phyloP scores from a whole-genome alignment of 2,888 invertebrate species.

The Dugesia japonica region DNA sequence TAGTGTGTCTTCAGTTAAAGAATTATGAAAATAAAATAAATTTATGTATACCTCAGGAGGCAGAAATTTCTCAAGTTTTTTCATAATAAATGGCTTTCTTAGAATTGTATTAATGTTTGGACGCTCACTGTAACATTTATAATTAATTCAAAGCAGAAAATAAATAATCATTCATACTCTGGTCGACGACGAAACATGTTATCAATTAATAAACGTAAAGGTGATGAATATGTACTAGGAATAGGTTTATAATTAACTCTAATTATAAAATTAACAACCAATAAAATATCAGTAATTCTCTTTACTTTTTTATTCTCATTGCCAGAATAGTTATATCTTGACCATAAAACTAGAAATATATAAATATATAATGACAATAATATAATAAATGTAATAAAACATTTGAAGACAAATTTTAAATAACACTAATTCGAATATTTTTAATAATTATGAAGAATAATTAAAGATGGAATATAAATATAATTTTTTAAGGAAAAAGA shows the following conservation, averaged over 20 bases:
- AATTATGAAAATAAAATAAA: too few relatives aligned
- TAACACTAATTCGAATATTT: too few relatives aligned
- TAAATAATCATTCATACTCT: not conserved
- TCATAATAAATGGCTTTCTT: conserved; percentile 47
- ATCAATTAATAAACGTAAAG: not conserved
- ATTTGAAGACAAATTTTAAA: too few relatives aligned
- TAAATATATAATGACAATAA: too few relatives aligned
- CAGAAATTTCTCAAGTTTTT: conserved; percentile 45
- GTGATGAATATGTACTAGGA: not conserved
- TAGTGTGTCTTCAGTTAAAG: too few relatives aligned
- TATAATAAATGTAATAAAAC: too few relatives aligned
- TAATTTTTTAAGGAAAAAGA: too few relatives aligned
- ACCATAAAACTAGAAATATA: not conserved
- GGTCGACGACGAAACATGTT: not conserved
- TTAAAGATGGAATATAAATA: too few relatives aligned
- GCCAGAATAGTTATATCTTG: conserved; percentile 9
- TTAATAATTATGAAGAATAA: too few relatives aligned
- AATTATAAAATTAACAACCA: not conserved
- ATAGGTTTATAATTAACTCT: not conserved
- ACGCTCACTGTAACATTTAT: conserved; percentile 42
- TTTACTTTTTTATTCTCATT: not conserved
- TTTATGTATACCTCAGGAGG: conserved; percentile 43
- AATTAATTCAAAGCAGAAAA: not conserved
- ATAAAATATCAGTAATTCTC: not conserved
- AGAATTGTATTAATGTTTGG: conserved; percentile 49